phyloP scores from a whole-genome alignment of 2,113 vertebrate species.

The Leuciscus idus region DNA sequence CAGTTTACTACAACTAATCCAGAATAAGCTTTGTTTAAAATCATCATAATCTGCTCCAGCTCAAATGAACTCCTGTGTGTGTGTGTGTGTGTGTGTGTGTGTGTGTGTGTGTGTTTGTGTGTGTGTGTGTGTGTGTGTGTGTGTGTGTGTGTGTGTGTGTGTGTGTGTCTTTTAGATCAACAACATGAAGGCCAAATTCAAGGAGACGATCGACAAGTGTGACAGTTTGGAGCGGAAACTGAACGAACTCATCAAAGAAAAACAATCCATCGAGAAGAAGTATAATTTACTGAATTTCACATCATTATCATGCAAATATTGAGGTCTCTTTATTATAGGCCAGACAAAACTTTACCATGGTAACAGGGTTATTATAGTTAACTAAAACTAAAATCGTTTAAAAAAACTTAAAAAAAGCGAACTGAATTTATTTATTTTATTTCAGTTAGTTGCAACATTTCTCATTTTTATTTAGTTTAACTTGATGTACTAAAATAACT shows the following conservation, averaged over 20 bases:
- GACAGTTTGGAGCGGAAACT: conserved; percentile 90
- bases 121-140: neutral
- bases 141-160: neutral
- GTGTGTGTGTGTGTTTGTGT: neutral
- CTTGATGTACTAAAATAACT: neutral
- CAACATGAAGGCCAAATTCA: conserved; percentile 99
- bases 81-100: neutral
- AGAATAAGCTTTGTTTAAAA: too few relatives aligned
- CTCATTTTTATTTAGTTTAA: neutral
- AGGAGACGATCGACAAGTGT: conserved; percentile 98
- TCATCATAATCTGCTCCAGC: neutral
- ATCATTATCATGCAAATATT: neutral
- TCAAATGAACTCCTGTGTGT: neutral
- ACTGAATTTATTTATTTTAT: neutral
- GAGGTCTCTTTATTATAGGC: neutral
- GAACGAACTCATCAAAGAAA: conserved; percentile 91
- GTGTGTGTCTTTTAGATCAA: conserved; percentile 82
- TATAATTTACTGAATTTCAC: conserved; percentile 66
- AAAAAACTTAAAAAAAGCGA: neutral
- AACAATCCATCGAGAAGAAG: conserved; percentile 93
- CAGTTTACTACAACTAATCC: neutral
- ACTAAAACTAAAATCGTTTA: neutral
- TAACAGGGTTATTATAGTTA: neutral
- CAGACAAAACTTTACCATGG: neutral
- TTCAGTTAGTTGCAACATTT: neutral